Conservation (phyloP, 2,797 vertebrate species). For the Karalla daura region DNA sequence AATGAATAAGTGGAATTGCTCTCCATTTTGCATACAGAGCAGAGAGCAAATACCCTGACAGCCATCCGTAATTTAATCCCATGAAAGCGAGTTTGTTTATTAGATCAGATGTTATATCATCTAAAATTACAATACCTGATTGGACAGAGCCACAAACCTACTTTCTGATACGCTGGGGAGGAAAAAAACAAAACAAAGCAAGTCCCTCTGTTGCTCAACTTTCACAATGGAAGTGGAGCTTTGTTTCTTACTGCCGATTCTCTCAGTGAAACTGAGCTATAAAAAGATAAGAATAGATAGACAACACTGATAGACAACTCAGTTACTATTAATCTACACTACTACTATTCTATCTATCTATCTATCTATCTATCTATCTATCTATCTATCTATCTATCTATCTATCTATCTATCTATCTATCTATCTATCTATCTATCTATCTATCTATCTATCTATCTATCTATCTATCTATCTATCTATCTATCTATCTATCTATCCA, state of each 20-base stretch:
- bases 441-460: too few species aligned
- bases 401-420: too few species aligned
- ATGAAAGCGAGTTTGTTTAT: not conserved
- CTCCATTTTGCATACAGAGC: not conserved
- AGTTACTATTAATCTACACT: too few species aligned
- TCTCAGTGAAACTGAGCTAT: not conserved
- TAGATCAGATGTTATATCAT: not conserved
- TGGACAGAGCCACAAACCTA: not conserved
- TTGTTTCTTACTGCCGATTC: not conserved
- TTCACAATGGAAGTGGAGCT: conserved; percentile 10
- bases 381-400: too few species aligned
- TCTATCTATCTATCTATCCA: too few species aligned
- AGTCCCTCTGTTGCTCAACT: not conserved
- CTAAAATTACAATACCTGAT: not conserved
- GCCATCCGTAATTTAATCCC: not conserved
- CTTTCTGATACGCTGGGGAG: not conserved
- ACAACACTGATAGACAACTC: too few species aligned
- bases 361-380: too few species aligned
- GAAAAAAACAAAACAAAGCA: too few species aligned
- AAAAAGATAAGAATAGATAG: not conserved
- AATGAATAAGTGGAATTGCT: too few species aligned
- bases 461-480: too few species aligned
- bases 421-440: too few species aligned
- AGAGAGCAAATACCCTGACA: not conserved
- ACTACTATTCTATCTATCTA: too few species aligned